Percentiles rank a stretch among this genome's conserved stretches.
Conservation (phyloP, 2,797 vertebrate genomes). For the Aldrovandia affinis region DNA sequence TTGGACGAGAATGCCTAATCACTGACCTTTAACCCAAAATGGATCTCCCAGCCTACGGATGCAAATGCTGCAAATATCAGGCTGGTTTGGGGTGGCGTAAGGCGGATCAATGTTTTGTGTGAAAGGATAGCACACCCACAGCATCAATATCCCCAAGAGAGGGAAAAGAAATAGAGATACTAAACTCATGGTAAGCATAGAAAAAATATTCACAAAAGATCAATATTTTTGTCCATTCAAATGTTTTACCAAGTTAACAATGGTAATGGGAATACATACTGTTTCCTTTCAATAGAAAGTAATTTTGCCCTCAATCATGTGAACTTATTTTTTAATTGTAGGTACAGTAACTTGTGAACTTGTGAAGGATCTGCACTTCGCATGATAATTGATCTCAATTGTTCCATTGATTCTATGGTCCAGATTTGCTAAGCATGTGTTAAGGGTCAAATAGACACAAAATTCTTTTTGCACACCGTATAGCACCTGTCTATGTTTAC, state of each 20-base stretch:
- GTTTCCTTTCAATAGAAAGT: not conserved
- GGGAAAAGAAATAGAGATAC: not conserved
- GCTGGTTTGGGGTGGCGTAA: not conserved
- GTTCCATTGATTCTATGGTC: no score
- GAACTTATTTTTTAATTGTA: not conserved
- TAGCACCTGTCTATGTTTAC: no score
- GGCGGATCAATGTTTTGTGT: not conserved
- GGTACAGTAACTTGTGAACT: not conserved
- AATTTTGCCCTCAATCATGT: not conserved
- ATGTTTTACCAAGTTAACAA: not conserved
- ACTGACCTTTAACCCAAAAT: not conserved
- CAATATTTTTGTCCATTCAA: not conserved
- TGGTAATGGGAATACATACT: not conserved
- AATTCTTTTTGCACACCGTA: no score
- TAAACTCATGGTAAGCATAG: not conserved
- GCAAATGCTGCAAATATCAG: not conserved
- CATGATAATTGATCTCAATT: no score
- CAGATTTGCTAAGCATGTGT: no score
- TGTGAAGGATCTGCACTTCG: no score
- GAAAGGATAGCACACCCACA: not conserved
- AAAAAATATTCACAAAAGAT: no score
- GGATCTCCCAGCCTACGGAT: not conserved
- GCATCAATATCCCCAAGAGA: not conserved
- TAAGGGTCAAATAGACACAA: no score
- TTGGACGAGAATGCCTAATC: not conserved